phyloP scores from a whole-genome alignment of 2,888 invertebrate species.

The Heteromyza rotundicornis region DNA sequence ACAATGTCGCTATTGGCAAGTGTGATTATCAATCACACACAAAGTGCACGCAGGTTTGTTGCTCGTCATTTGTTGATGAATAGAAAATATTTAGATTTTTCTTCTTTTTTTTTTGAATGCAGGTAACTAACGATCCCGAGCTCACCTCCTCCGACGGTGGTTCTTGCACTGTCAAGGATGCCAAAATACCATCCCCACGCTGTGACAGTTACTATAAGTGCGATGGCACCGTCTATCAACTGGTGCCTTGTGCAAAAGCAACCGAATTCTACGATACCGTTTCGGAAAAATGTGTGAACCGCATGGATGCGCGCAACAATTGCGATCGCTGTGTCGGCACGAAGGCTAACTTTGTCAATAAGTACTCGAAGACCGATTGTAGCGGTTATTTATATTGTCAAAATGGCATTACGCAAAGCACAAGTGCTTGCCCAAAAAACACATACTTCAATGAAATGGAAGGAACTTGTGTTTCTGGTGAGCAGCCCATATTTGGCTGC shows the following conservation, averaged over 20 bases:
- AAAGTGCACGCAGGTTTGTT: constrained; percentile 38
- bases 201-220: constrained; percentile 42
- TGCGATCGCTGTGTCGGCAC: constrained; percentile 45
- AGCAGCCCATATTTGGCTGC: constrained; percentile 36
- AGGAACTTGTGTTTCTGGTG: constrained; percentile 28
- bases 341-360: constrained; percentile 37
- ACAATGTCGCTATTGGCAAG: constrained; percentile 29
- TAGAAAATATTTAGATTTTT: no score
- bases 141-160: constrained; percentile 12
- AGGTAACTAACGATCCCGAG: constrained; percentile 33
- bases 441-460: constrained; percentile 38
- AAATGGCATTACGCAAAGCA: constrained; percentile 31
- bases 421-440: constrained; percentile 29
- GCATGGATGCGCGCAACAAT: constrained; percentile 39
- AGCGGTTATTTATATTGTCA: constrained; percentile 38
- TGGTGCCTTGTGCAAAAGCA: constrained; percentile 26
- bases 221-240: constrained; percentile 23
- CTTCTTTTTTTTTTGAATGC: no score
- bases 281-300: constrained; percentile 32
- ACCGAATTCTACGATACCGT: constrained; percentile 29
- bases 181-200: constrained; percentile 23
- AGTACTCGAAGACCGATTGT: constrained; percentile 35
- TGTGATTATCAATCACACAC: constrained; percentile 36
- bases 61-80: no score
- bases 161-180: constrained; percentile 23